phyloP scores from a whole-genome alignment of 37 sponge, comb jelly and placozoan genomes.

The Dysidea cf. avara region DNA sequence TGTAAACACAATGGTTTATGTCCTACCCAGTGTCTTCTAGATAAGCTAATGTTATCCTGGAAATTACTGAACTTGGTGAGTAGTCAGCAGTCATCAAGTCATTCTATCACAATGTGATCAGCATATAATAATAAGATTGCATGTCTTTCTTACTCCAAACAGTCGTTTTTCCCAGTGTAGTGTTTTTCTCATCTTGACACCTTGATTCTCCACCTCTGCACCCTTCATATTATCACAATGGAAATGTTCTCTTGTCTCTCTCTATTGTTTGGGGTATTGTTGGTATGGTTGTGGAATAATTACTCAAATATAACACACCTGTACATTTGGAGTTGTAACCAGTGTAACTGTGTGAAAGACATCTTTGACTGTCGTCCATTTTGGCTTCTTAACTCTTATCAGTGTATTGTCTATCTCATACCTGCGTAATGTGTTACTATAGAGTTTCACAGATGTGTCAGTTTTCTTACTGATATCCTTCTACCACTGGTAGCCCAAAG shows the following conservation, averaged over 20 bases:
- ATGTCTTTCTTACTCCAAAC: slow-evolving; percentile 26
- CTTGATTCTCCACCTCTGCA: slow-evolving; percentile 57
- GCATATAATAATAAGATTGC: background rate
- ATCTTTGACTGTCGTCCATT: slow-evolving; percentile 14
- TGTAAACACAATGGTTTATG: background rate
- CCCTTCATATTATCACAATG: slow-evolving; percentile 43
- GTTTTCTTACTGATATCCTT: slow-evolving; percentile 1
- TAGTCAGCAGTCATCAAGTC: slow-evolving; percentile 50
- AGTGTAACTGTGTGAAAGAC: background rate
- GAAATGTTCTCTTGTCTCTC: slow-evolving; percentile 47
- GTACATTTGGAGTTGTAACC: slow-evolving; percentile 24
- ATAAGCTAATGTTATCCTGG: slow-evolving; percentile 61
- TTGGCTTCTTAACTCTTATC: background rate
- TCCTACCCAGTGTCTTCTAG: slow-evolving; percentile 76
- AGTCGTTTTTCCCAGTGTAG: slow-evolving; percentile 51
- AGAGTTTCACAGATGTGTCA: background rate
- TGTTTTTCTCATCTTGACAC: background rate
- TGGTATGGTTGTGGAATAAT: background rate
- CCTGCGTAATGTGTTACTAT: background rate
- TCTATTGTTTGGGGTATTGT: slow-evolving; percentile 12
- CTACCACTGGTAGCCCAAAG: background rate
- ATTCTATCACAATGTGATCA: slow-evolving; percentile 26
- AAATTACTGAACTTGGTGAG: background rate
- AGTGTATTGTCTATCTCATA: background rate
- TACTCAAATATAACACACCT: slow-evolving; percentile 14